Evolutionary conservation across 2,888 invertebrate species (phyloP).

Genomic region (Acanthosepion esculentum): DNA sequence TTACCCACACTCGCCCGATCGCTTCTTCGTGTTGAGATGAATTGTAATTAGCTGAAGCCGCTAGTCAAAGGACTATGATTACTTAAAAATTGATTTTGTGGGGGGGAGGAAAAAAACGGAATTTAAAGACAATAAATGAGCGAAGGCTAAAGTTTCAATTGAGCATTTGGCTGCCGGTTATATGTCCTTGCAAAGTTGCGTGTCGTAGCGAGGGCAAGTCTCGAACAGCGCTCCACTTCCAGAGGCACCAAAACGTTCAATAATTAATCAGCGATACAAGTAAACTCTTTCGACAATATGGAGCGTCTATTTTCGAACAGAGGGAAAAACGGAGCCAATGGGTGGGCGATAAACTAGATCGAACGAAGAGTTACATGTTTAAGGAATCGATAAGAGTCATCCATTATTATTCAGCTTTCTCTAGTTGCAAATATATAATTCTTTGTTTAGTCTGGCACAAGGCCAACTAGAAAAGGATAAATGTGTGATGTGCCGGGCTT

Average conservation of each 20-base stretch:
- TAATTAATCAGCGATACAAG: neutral
- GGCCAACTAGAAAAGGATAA: no score
- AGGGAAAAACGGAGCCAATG: neutral
- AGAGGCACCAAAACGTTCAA: neutral
- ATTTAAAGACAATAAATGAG: neutral
- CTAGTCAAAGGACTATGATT: constrained; percentile 1
- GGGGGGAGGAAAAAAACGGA: neutral
- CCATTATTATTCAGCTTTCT: neutral
- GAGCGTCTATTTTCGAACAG: neutral
- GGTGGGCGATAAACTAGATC: neutral
- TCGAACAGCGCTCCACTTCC: constrained; percentile 20
- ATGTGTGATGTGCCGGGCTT: no score
- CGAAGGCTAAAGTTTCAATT: constrained; percentile 12
- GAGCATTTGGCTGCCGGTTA: neutral
- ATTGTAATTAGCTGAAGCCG: neutral
- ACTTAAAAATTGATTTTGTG: constrained; percentile 5
- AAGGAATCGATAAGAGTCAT: neutral
- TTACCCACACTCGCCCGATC: neutral
- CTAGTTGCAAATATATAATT: no score
- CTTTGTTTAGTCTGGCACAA: no score
- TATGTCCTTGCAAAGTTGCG: constrained; percentile 4
- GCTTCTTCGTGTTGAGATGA: neutral
- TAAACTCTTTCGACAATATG: neutral
- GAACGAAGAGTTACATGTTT: neutral
- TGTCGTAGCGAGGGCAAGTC: constrained; percentile 6